Base-by-base conservation (phyloP, 2,113 vertebrate genomes). In the Thalassoma bifasciatum region DNA sequence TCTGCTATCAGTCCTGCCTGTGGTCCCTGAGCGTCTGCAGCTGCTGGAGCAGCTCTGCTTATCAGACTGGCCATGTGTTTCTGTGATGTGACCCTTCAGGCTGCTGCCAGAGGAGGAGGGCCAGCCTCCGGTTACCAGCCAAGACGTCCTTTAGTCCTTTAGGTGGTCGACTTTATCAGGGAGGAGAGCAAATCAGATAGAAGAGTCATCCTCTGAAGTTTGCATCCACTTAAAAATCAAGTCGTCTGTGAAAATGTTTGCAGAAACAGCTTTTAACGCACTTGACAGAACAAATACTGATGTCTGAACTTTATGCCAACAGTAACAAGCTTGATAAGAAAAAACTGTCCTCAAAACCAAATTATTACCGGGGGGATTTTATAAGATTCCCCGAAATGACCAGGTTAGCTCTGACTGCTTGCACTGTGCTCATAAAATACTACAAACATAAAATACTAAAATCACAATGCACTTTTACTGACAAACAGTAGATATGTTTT, bases 31-130 rank as follows among this genome's bases (percentile, higher is more conserved):
- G 70, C 50, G 61, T 87, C 75, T 83, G 67, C 83, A 83, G 83
- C 69, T 63, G 75, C 75, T 64, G 56, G 64, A 81, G 83, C 77
- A 58, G 66, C 51, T 16, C 54, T 22, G 26, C 78, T 91, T 89
- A 92, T 92, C 88, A 90, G 79, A 79, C 60, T 34, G 62, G 53
- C 67, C 77, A 38, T 50, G 44, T 81, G 76, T 72, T 87, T 77
- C 85, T 88, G 75, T 89, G 91, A 92, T 91, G 84, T 86, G 69
- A 56, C 67, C 75, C 83, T 79, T 72, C 66, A 60, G 62, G 65
- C 73, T 60, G 57, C 76, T 75, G 89, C 75, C 79, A 76, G 64
- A 36, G 23, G 30, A 23, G 51, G 19, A 47, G 64, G 34, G 47
- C 1, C 36, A 8, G 16, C 10, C 50, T 62, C 66, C 70, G 1